Evolutionary conservation across 2,888 invertebrate species (phyloP), one percentile per base, ranked within the genome.

Genomic region (Phrixothrix hirtus): DNA sequence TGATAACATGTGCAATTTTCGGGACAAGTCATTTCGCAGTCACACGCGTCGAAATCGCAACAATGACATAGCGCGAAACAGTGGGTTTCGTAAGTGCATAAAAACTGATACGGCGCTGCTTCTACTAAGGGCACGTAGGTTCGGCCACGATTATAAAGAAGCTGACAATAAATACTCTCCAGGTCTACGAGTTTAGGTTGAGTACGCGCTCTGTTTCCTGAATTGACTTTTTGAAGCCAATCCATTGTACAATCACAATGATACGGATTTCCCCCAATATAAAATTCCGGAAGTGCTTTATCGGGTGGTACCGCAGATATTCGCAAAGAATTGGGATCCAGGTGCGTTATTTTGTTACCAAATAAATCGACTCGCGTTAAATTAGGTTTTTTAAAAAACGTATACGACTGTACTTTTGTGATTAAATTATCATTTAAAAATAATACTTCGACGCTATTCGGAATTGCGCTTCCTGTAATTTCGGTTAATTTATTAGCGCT

Each of bases 11-110:
- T 88, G 76, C 93, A 94, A 70, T 89, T 89, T 46, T 81, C 82
- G 14, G 93, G 93, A 69, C 93, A 94, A 39, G 89, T 90, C 88
- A 92, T 92, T 80, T 93, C 89, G 78, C 93, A 94, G 76, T 94
- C 93, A 73, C 93, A 94, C 25, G 90, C 90, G 68, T 92, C 92
- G 71, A 90, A 94, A 73, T 92, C 92, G 75, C 93, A 94, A 70
- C 93, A 94, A 69, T 91, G 89, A 71, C 93, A 94, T 57, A 89
- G 76, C 2, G 91, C 88, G 72, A 91, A 91, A 75, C 93, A 94
- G 69, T 92, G 89, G 57, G 86, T 83, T 57, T 88, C 86, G 73
- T 92, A 92, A 71, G 87, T 86, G 76, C 92, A 92, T 61, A 92
- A 79, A 76, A 92, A 92, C 75, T 91, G 89, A 68, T 88, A 87